Conservation (phyloP, 2,797 vertebrate genomes). For the Muscicapa comitata region DNA sequence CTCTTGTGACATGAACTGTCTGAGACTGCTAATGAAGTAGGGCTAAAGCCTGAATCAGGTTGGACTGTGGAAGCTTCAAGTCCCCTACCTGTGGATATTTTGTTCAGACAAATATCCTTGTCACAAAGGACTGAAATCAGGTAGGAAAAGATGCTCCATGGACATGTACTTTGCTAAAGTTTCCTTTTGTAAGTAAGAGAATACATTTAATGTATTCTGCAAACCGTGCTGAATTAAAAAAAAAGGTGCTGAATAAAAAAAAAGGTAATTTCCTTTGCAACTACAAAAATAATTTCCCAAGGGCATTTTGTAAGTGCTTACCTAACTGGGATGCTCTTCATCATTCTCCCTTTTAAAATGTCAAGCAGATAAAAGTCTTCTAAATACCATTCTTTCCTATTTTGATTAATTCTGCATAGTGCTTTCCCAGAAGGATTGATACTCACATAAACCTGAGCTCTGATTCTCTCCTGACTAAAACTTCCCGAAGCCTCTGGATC, state of each 20-base stretch:
- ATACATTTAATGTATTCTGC: background rate
- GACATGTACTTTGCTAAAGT: background rate
- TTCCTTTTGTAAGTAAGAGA: conserved; percentile 18
- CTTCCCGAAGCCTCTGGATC: conserved; percentile 94
- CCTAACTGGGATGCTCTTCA: conserved; percentile 64
- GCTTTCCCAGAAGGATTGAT: conserved; percentile 6
- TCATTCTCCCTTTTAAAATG: conserved; percentile 74
- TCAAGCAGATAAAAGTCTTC: conserved; percentile 39
- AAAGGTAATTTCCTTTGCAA: conserved; percentile 22
- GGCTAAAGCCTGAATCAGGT: background rate
- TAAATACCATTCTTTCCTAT: background rate
- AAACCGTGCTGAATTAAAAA: background rate
- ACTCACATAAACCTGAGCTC: conserved; percentile 99
- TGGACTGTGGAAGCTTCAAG: background rate
- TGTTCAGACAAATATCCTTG: conserved; percentile 7
- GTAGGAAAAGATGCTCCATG: background rate
- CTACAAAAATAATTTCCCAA: conserved; percentile 35
- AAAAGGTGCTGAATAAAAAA: conserved; percentile 9
- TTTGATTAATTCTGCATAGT: conserved; percentile 42
- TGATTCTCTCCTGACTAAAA: conserved; percentile 94
- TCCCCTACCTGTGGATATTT: conserved; percentile 23
- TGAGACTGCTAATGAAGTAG: background rate
- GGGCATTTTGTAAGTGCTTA: conserved; percentile 34
- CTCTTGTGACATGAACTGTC: background rate
- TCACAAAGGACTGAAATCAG: background rate